Percentiles rank a stretch among this genome's conserved stretches.
phyloP scores from a whole-genome alignment of 2,113 vertebrate species.

The Dicaeum eximium region DNA sequence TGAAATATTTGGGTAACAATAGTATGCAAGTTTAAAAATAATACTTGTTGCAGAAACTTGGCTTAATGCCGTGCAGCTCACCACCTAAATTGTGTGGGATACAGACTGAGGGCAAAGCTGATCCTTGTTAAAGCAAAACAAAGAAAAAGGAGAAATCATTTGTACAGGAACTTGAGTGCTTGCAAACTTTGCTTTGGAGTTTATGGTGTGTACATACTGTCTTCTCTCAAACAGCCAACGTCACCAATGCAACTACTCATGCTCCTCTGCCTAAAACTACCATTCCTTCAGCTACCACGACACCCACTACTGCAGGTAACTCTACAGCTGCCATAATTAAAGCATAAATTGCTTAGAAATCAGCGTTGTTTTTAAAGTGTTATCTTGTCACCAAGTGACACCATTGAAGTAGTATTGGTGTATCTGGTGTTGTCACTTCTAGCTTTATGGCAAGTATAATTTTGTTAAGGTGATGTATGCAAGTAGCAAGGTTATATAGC shows the following conservation, averaged over 20 bases:
- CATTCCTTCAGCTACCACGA: background rate
- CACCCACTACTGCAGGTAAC: constrained; percentile 44
- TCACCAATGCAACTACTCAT: constrained; percentile 18
- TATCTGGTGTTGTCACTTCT: background rate
- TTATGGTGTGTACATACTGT: background rate
- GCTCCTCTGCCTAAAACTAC: background rate
- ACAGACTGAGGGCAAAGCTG: background rate
- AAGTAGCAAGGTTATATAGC: background rate
- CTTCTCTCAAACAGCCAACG: constrained; percentile 39
- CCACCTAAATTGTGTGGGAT: background rate
- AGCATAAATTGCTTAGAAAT: background rate
- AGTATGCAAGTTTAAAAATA: background rate
- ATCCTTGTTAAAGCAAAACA: background rate
- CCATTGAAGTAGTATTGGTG: background rate
- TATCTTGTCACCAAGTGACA: background rate
- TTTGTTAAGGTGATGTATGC: background rate
- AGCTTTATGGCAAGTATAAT: background rate
- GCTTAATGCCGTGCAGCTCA: background rate
- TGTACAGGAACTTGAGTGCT: background rate
- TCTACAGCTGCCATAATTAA: background rate
- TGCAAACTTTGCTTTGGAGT: background rate
- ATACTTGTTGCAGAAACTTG: background rate
- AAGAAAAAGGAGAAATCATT: background rate
- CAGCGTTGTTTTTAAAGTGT: accelerated
- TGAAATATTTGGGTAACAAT: background rate